phyloP scores from a whole-genome alignment of 2,797 vertebrate species.

The Darevskia mixta region DNA sequence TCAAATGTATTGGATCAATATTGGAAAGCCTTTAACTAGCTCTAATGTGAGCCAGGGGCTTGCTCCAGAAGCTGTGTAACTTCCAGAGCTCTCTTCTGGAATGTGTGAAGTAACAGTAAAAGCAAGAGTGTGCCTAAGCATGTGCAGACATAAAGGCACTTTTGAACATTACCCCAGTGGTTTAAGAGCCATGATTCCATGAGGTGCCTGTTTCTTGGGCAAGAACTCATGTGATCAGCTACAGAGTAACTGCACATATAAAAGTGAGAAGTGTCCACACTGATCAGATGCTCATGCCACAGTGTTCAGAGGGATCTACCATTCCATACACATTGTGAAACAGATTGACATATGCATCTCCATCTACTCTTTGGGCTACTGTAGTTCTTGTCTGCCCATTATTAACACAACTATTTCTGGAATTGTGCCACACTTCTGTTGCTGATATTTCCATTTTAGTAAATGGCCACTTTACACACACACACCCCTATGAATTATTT shows the following conservation, averaged over 20 bases:
- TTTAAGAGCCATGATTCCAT: not conserved
- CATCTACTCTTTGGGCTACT: not conserved
- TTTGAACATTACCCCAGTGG: not conserved
- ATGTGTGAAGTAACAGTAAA: not conserved
- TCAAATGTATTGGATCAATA: not conserved
- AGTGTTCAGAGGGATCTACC: not conserved
- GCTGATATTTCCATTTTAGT: constrained; percentile 9
- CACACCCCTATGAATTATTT: not conserved
- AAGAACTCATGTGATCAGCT: too few relatives aligned
- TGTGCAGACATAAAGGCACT: not conserved
- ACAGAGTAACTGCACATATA: not conserved
- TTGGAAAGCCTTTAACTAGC: not conserved
- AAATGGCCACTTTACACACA: not conserved
- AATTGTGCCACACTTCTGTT: not conserved
- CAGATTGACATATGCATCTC: not conserved
- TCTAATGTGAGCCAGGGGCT: not conserved
- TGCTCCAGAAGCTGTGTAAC: not conserved
- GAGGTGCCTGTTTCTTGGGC: too few relatives aligned
- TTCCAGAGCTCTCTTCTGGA: not conserved
- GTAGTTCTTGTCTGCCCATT: not conserved
- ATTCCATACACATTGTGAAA: not conserved
- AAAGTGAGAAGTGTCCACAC: not conserved
- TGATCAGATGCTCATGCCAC: not conserved
- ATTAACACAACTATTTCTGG: not conserved
- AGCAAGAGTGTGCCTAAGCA: not conserved